Conservation (phyloP, 2,888 invertebrate genomes). For the Drosophila setosimentum region DNA sequence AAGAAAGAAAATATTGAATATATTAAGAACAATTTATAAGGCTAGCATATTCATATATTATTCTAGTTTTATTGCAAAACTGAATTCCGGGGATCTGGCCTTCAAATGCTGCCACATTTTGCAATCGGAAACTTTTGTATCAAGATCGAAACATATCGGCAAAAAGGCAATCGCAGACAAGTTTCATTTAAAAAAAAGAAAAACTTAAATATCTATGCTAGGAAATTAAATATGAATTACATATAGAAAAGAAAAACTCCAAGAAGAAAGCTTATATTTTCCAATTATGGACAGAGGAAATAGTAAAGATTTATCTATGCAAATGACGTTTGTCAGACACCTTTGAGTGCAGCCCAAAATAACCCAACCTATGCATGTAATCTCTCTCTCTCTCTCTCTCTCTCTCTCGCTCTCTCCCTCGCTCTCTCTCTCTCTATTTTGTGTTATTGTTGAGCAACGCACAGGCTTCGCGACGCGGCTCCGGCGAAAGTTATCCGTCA, state of each 20-base stretch:
- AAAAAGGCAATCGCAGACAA: no score
- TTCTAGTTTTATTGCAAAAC: not conserved
- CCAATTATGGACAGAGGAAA: not conserved
- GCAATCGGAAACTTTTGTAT: not conserved
- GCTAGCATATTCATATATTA: not conserved
- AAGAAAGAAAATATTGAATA: not conserved
- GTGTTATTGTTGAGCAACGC: constrained; percentile 7
- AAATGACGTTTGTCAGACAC: not conserved
- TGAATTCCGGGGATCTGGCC: not conserved
- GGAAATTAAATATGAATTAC: not conserved
- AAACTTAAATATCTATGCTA: not conserved
- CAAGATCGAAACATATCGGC: not conserved
- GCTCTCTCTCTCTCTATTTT: constrained; percentile 1
- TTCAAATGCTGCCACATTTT: not conserved
- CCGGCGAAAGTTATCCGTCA: constrained; percentile 89
- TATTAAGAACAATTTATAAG: not conserved
- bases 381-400: constrained; percentile 26
- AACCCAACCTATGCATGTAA: constrained; percentile 36
- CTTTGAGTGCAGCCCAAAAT: constrained; percentile 5
- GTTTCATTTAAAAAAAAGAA: not conserved
- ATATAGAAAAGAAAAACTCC: not conserved
- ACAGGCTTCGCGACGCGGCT: constrained; percentile 87
- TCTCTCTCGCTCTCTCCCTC: constrained; percentile 5
- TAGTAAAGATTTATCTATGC: not conserved
- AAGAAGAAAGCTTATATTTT: not conserved